These are phyloP conservation scores for Lytechinus variegatus DNA, from an alignment of 35 echinoderm and acorn worm genomes.

Conservation along the genomic window DNA sequence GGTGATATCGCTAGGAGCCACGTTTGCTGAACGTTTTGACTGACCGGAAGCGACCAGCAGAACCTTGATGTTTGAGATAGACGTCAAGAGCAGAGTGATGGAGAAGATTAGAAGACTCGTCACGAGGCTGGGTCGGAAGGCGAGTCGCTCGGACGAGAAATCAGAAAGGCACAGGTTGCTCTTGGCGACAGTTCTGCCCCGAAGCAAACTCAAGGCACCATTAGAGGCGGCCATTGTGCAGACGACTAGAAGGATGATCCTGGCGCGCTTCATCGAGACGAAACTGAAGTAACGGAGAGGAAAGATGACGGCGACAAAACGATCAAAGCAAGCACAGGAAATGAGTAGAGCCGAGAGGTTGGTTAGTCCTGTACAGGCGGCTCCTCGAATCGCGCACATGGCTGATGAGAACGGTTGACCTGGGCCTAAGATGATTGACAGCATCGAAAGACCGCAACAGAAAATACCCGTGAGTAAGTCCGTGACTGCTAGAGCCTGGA, in stretches of 20 bases:
- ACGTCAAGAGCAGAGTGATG: slow-evolving; percentile 6
- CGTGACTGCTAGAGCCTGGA: neutral
- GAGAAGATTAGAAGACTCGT: slow-evolving; percentile 28
- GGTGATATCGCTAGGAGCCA: neutral
- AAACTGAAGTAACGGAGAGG: neutral
- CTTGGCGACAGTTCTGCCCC: slow-evolving; percentile 32
- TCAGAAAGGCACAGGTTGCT: slow-evolving; percentile 36
- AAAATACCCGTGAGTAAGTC: slow-evolving; percentile 42
- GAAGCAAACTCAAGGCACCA: neutral
- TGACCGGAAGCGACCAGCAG: slow-evolving; percentile 7
- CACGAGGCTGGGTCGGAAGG: slow-evolving; percentile 43
- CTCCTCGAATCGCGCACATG: slow-evolving; percentile 31
- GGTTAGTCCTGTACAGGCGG: slow-evolving; percentile 32
- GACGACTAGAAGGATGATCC: neutral
- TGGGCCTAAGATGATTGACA: neutral
- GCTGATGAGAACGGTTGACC: neutral
- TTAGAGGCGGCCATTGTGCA: neutral
- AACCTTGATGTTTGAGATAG: slow-evolving; percentile 33
- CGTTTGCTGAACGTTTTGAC: neutral
- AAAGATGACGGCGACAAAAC: slow-evolving; percentile 7
- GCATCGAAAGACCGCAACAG: neutral
- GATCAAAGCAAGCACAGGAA: slow-evolving; percentile 44
- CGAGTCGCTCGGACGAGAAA: slow-evolving; percentile 37
- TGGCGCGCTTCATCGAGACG: slow-evolving; percentile 19
- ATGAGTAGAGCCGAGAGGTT: slow-evolving; percentile 33